Conservation (phyloP, 2,888 invertebrate genomes). For the Eupithecia tripunctaria region DNA sequence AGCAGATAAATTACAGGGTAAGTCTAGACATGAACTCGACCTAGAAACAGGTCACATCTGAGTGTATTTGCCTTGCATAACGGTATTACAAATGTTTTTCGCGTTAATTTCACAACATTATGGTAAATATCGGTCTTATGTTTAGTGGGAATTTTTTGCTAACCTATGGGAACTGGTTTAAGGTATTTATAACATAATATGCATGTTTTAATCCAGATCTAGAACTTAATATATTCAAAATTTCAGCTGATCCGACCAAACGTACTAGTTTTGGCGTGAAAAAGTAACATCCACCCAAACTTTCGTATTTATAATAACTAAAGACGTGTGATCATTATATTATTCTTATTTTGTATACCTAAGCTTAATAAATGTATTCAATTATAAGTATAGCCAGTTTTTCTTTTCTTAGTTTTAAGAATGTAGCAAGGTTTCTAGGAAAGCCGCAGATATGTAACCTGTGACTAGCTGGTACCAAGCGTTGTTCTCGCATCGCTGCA, state of each 20-base stretch:
- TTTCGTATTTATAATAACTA: too few species aligned
- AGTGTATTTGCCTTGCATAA: conserved; percentile 29
- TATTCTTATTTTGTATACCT: too few species aligned
- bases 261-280: background rate
- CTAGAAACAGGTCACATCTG: conserved; percentile 42
- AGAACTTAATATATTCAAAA: background rate
- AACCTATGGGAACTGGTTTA: background rate
- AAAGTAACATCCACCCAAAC: too few species aligned
- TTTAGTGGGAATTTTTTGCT: background rate
- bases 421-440: conserved; percentile 35
- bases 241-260: too few species aligned
- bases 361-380: too few species aligned
- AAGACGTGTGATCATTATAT: too few species aligned
- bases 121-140: background rate
- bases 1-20: conserved; percentile 22
- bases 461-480: conserved; percentile 35
- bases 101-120: background rate
- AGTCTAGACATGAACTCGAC: conserved; percentile 45
- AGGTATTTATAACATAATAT: background rate
- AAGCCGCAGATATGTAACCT: conserved; percentile 33
- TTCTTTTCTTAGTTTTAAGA: background rate
- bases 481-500: conserved; percentile 33
- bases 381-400: background rate
- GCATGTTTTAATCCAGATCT: background rate
- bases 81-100: background rate